Base-by-base conservation (phyloP, 2,888 invertebrate species). In the Suillia variegata region DNA sequence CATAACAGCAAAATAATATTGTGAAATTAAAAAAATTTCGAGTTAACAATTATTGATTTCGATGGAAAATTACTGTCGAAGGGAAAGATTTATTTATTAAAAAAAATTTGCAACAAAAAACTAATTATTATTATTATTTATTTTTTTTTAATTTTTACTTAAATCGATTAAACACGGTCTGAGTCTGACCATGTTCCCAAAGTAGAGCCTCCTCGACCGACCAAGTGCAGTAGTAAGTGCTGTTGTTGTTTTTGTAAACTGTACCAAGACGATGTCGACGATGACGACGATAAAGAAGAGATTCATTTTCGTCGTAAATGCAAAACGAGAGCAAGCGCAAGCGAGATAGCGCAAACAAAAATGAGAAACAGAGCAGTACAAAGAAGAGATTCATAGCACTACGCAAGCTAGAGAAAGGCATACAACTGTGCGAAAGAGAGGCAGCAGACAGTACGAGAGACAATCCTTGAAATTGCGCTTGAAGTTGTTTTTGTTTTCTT, bases 221-320 rank as follows among this genome's bases (percentile, higher is more conserved):
- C n/a, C n/a, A n/a, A n/a, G n/a, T n/a, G n/a, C n/a, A n/a, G n/a
- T n/a, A n/a, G n/a, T n/a, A n/a, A n/a, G n/a, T n/a, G 3, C 45
- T 6, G 13, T 17, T 20, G 6, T 45, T 45, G 45, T 45, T 70
- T 74, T 74, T 70, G 73, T 73, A 77, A 78, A 74, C 77, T 78
- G 77, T 79, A 77, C 77, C 74, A 65, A n/a, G 59, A 63, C 62
- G 63, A 63, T 61, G 56, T 57, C 54, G 21, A 20, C 6, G 34
- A 42, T 13, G 24, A 48, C 15, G 31, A 51, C 15, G 33, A 51
- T 38, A 6, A 13, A 17, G 10, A n/a, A 12, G 15, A 13, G 17
- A n/a, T 15, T 15, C 42, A 42, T 12, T 17, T 12, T 5, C 15
- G 13, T 38, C 13, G 10, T 21, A n/a, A n/a, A n/a, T n/a, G n/a